Percentiles rank a stretch among this genome's conserved stretches.
These are phyloP conservation scores for Ploceus nigricollis DNA, from an alignment of 2,113 vertebrate genomes.

Conservation along the genomic window DNA sequence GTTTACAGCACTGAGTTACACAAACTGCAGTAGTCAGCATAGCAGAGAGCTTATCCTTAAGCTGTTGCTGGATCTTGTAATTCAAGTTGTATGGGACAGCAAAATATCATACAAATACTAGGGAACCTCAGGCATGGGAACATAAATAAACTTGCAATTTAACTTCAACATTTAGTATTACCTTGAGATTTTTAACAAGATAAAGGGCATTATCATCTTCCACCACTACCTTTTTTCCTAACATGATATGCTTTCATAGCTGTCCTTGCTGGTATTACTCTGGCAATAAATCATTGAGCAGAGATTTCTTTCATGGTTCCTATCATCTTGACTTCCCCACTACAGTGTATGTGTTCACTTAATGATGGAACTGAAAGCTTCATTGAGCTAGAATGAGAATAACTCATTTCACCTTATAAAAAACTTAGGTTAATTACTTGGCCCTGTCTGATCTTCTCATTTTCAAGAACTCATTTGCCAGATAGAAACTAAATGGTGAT, in stretches of 20 bases:
- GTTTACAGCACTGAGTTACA: background rate
- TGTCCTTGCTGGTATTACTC: background rate
- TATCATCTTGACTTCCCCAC: background rate
- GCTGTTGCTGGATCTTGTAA: background rate
- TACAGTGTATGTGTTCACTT: background rate
- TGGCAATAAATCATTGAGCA: background rate
- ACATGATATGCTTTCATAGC: background rate
- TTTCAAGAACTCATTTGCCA: slow-evolving; percentile 48
- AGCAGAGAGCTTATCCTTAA: background rate
- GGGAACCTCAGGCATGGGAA: background rate
- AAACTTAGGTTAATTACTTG: slow-evolving; percentile 49
- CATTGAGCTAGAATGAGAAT: background rate
- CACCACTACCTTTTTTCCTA: background rate
- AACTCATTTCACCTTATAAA: background rate
- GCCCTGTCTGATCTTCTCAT: slow-evolving; percentile 1
- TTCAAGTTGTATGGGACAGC: background rate
- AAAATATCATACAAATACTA: background rate
- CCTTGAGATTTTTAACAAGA: background rate
- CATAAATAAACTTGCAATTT: background rate
- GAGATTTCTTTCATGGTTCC: background rate
- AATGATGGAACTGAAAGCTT: background rate
- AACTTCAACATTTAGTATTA: background rate
- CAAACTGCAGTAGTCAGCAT: background rate
- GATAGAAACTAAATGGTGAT: slow-evolving; percentile 9
- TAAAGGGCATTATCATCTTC: background rate